Percentiles rank a stretch among this genome's conserved stretches.
Evolutionary conservation across 2,888 invertebrate genomes (phyloP).

Genomic region (Heteropelma amictum): DNA sequence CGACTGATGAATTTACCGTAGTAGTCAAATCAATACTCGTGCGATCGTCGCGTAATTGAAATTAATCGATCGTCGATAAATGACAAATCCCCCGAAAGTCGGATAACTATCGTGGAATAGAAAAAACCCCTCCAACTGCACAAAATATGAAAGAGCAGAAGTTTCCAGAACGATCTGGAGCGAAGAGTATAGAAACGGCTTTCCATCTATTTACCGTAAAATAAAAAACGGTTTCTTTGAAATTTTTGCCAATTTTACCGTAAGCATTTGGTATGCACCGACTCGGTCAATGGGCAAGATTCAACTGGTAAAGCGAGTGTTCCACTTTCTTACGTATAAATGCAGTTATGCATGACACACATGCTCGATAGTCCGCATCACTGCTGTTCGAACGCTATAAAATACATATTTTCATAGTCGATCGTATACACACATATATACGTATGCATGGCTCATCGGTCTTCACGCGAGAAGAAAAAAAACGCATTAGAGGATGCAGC

Average conservation of each 20-base stretch:
- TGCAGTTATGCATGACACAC: slow-evolving; percentile 67
- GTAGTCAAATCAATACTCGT: too few relatives aligned
- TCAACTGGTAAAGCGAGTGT: slow-evolving; percentile 62
- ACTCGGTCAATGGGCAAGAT: slow-evolving; percentile 49
- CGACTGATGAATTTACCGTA: too few relatives aligned
- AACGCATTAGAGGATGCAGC: not conserved
- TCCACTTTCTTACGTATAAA: slow-evolving; percentile 65
- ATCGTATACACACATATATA: not conserved
- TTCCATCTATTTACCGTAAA: too few relatives aligned
- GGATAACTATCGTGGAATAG: too few relatives aligned
- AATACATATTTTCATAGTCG: not conserved
- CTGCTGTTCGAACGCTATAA: slow-evolving; percentile 30
- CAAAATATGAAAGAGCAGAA: too few relatives aligned
- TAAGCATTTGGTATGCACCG: slow-evolving; percentile 16
- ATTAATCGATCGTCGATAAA: too few relatives aligned
- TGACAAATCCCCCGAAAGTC: too few relatives aligned
- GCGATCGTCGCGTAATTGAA: too few relatives aligned
- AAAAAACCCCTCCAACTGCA: too few relatives aligned
- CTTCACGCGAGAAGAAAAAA: not conserved
- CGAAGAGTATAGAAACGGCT: too few relatives aligned
- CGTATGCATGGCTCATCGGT: not conserved
- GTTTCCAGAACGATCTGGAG: too few relatives aligned
- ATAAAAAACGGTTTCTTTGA: too few relatives aligned
- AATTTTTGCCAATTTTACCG: slow-evolving; percentile 23
- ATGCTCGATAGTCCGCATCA: slow-evolving; percentile 63